Evolutionary conservation across 1,140 invertebrate genomes (phyloP).

Genomic region (Lanistes nyassanus): DNA sequence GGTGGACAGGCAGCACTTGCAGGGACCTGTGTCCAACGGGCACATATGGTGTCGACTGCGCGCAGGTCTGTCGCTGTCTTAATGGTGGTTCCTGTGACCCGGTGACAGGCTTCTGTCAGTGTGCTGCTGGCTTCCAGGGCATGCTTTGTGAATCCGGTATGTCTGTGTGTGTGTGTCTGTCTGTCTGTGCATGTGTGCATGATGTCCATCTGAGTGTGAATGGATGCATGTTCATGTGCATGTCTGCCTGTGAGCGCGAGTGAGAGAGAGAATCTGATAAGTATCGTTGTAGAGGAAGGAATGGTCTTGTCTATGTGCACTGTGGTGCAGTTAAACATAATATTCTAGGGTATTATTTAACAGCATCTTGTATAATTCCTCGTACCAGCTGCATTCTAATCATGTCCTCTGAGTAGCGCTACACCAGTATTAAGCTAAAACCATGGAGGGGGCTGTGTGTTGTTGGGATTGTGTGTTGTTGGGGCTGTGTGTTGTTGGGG

Average conservation of each 20-base stretch:
- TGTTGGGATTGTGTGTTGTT: too few relatives aligned
- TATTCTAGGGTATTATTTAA: neutral
- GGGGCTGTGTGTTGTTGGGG: too few relatives aligned
- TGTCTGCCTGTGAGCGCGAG: neutral
- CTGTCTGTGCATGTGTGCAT: neutral
- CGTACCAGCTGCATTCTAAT: neutral
- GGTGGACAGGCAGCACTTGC: conserved; percentile 50
- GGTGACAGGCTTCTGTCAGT: conserved; percentile 49
- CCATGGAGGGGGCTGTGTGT: too few relatives aligned
- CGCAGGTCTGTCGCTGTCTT: conserved; percentile 77
- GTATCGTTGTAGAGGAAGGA: too few relatives aligned
- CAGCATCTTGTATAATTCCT: neutral
- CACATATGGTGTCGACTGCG: conserved; percentile 82
- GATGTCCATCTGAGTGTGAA: too few relatives aligned
- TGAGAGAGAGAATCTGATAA: too few relatives aligned
- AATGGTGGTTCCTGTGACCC: conserved; percentile 71
- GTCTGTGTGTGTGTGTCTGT: neutral
- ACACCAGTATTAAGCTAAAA: too few relatives aligned
- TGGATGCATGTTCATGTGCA: neutral
- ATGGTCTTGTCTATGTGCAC: neutral
- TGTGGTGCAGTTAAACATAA: neutral
- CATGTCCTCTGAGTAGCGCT: too few relatives aligned
- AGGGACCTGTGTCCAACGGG: conserved; percentile 74
- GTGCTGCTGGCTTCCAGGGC: conserved; percentile 52
- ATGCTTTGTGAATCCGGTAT: conserved; percentile 51